Base-by-base conservation (phyloP, 1,140 invertebrate genomes). In the Drosophila sucinea region DNA sequence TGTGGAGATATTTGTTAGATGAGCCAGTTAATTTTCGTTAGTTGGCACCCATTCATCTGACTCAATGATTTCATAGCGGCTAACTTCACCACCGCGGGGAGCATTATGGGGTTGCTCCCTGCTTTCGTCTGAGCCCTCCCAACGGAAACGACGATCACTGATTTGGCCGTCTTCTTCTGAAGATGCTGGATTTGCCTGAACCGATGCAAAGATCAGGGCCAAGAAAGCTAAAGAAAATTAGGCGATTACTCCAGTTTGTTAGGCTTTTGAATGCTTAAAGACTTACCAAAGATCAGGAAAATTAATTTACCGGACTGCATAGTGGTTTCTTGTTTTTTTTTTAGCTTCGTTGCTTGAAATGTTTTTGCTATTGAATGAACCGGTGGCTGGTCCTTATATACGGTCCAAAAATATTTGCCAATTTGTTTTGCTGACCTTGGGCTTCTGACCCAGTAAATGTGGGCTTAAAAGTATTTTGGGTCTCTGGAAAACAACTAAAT, bases 131-230 rank as follows among this genome's bases (percentile, higher is more conserved):
- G 81, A 84, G 1, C 54, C 63, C 0, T 5, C 29, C 82, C 82
- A 86, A 27, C 82, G 82, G 69, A 32, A 86, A n/a, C 82, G 82
- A 58, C 82, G 82, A 61, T 86, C 82, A 23, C 68, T 75, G 40
- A 86, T 86, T n/a, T 25, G 8, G 1, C 11, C 41, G 1, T 70
- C 71, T 4, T 66, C 8, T 6, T 64, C 54, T 1, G 33, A 71
- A 76, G 7, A 63, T 8, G 32, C 38, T 60, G 2, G 27, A 27
- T 51, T 51, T 27, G 44, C 44, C 23, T 25, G 23, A 2, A 27
- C 44, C 44, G 23, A 63, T 8, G 65, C 73, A 7, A 85, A 57
- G 29, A 87, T 44, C 29, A 86, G 32, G 17, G 83, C 82, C n/a
- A 86, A 66, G 4, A 86, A 57, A 17, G 68, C 83, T 86, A 38